Percentiles rank a stretch among this genome's conserved stretches.
phyloP scores from a whole-genome alignment of 2,888 invertebrate species.

The Orthosia gothica region DNA sequence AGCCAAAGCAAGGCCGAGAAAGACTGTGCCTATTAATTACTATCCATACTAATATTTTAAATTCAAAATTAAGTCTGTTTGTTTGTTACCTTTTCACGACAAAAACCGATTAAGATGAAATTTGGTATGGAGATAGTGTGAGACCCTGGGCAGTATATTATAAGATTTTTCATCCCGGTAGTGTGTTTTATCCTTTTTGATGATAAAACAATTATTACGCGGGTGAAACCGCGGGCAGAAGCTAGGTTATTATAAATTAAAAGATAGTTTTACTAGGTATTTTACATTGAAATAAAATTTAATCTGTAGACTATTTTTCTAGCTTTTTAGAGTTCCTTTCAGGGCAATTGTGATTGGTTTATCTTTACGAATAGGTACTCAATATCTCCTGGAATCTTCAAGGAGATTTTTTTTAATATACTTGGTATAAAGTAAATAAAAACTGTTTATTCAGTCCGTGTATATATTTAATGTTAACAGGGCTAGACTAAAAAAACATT shows the following conservation, averaged over 20 bases:
- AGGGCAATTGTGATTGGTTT: neutral
- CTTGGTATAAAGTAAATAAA: neutral
- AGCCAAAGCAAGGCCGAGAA: constrained; percentile 12
- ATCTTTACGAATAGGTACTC: neutral
- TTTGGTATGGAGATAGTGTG: too few species aligned
- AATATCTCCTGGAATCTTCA: neutral
- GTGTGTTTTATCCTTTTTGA: too few species aligned
- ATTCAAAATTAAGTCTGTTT: too few species aligned
- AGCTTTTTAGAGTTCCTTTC: neutral
- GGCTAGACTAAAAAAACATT: too few species aligned
- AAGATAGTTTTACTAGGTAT: neutral
- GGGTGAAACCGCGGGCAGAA: too few species aligned
- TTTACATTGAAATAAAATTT: neutral
- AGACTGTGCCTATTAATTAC: constrained; percentile 18
- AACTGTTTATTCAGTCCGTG: neutral
- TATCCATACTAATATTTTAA: neutral
- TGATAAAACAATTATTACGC: too few species aligned
- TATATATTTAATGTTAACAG: too few species aligned
- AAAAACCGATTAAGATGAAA: too few species aligned
- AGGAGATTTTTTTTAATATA: neutral
- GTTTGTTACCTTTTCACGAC: too few species aligned
- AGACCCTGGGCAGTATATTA: too few species aligned
- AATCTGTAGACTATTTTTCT: neutral
- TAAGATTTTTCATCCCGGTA: too few species aligned
- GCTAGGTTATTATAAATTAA: constrained; percentile 35